A percentile compares a stretch with the other conserved stretches of the same genome.
Evolutionary conservation across 2,113 vertebrate species (phyloP).

Genomic region (Dendropsophus ebraccatus): DNA sequence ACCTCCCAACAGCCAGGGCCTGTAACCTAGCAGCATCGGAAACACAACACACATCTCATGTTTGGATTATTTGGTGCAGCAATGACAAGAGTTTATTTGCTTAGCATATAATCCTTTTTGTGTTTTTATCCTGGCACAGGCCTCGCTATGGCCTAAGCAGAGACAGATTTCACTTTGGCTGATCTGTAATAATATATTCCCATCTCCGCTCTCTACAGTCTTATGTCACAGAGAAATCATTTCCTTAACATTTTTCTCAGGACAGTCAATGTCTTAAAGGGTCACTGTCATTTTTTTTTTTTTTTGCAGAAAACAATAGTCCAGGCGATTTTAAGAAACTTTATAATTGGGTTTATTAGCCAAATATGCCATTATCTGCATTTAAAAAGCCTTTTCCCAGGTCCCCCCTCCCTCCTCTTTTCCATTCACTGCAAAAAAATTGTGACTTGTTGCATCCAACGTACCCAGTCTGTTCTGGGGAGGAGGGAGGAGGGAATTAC

Average conservation of each 20-base stretch:
- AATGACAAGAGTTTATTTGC: constrained; percentile 65
- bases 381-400: no score
- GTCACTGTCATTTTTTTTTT: no score
- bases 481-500: no score
- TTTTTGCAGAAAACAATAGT: no score
- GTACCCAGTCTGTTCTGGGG: no score
- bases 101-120: constrained; percentile 59
- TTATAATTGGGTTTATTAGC: no score
- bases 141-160: neutral
- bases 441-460: no score
- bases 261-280: constrained; percentile 17
- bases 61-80: constrained; percentile 63
- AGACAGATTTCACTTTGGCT: constrained; percentile 20
- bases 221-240: constrained; percentile 12
- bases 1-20: constrained; percentile 27
- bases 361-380: no score
- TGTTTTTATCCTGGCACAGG: constrained; percentile 64
- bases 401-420: no score
- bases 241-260: neutral
- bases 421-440: no score
- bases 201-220: neutral
- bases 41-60: constrained; percentile 70
- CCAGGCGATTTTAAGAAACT: no score
- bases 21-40: constrained; percentile 72
- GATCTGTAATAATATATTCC: constrained; percentile 1